Conservation (phyloP, 2,113 vertebrate genomes). For the Leptobrachium ailaonicum region DNA sequence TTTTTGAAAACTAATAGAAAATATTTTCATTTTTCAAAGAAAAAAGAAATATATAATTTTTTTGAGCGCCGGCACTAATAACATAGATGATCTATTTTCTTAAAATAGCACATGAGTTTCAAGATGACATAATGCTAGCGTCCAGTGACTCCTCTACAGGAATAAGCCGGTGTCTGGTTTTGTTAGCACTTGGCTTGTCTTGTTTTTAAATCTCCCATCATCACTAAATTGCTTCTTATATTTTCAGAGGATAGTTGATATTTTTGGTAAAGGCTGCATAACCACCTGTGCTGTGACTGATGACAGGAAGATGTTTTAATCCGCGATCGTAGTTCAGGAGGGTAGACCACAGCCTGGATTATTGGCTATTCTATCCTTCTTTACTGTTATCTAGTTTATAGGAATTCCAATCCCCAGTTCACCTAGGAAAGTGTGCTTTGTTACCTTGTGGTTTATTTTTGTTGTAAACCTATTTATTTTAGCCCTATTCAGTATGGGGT, state of each 20-base stretch:
- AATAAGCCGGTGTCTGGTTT: neutral
- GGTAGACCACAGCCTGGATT: neutral
- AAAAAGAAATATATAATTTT: no score
- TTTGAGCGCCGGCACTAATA: neutral
- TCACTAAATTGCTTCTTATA: neutral
- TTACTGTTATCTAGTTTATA: no score
- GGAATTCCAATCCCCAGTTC: no score
- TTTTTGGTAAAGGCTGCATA: neutral
- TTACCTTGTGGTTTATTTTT: no score
- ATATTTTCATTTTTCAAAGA: no score
- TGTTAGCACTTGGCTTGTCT: neutral
- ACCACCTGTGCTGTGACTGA: conserved; percentile 1
- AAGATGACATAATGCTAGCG: neutral
- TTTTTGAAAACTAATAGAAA: no score
- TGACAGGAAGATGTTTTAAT: conserved; percentile 5
- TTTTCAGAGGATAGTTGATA: neutral
- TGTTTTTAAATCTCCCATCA: neutral
- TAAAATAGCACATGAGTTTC: neutral
- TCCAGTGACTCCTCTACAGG: neutral
- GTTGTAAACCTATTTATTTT: no score
- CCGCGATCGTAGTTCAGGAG: neutral
- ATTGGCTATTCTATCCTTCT: neutral
- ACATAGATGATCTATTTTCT: neutral
- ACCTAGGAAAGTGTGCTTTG: no score
- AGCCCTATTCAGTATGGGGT: no score